phyloP scores from a whole-genome alignment of 1,140 invertebrate genomes.

The Scaptodrosophila lebanonensis region DNA sequence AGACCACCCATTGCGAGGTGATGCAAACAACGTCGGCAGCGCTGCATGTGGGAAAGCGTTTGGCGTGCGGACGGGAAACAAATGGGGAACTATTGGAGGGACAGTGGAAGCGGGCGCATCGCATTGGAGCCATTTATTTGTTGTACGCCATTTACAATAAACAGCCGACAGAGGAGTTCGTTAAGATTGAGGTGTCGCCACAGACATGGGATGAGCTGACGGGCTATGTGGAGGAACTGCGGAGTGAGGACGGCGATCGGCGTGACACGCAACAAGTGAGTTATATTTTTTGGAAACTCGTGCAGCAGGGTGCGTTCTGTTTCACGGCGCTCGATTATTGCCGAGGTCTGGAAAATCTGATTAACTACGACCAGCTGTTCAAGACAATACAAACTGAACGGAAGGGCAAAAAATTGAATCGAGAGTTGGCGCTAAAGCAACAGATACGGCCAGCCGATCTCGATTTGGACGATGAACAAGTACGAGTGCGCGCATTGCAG shows the following conservation, averaged over 20 bases:
- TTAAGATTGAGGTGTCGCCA: conserved; percentile 51
- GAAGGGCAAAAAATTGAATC: conserved; percentile 1
- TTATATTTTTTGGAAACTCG: conserved; percentile 52
- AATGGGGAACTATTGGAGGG: conserved; percentile 34
- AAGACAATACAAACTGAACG: no score
- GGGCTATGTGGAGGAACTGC: conserved; percentile 25
- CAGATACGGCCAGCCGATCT: no score
- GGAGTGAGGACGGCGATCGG: not conserved
- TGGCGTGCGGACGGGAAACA: conserved; percentile 42
- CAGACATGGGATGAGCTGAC: conserved; percentile 46
- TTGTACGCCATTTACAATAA: conserved; percentile 64
- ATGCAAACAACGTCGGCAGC: conserved; percentile 55
- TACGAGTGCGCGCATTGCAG: no score
- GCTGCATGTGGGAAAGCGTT: conserved; percentile 50
- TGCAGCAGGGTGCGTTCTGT: conserved; percentile 50
- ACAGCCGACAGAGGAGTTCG: conserved; percentile 58
- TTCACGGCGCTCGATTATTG: conserved; percentile 56
- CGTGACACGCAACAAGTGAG: conserved; percentile 42
- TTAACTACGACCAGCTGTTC: conserved; percentile 54
- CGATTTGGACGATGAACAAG: no score
- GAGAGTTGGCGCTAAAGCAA: no score
- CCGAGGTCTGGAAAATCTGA: conserved; percentile 48
- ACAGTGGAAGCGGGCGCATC: conserved; percentile 18
- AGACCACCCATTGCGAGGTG: conserved; percentile 55
- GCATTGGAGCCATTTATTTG: conserved; percentile 54